Percentiles rank a stretch among this genome's conserved stretches.
Conservation (phyloP, 1,140 invertebrate genomes). For the Ditylenchus dipsaci region DNA sequence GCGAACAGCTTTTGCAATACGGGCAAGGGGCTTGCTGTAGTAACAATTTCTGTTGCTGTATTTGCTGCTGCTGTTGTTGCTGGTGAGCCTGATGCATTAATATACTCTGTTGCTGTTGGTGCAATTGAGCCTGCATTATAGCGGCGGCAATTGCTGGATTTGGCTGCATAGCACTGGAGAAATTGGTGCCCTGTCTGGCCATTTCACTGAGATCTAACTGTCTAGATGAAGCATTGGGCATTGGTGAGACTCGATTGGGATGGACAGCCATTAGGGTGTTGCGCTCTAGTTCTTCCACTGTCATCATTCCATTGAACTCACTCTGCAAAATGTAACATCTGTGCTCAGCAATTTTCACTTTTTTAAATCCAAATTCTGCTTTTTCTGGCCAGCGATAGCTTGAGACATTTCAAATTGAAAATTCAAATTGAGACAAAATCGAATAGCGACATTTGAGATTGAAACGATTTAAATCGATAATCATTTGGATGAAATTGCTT, state of each 20-base stretch:
- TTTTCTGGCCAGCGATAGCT: no score
- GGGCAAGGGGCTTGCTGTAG: neutral
- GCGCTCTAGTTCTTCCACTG: constrained; percentile 5
- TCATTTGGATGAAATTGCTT: no score
- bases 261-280: neutral
- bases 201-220: neutral
- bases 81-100: neutral
- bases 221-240: neutral
- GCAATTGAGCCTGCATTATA: neutral
- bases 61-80: neutral
- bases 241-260: neutral
- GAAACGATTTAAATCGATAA: no score
- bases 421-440: no score
- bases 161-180: neutral
- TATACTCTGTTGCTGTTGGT: neutral
- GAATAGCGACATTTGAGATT: no score
- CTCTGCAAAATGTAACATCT: neutral
- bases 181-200: neutral
- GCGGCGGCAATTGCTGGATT: neutral
- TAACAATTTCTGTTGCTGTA: neutral
- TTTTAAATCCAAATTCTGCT: no score
- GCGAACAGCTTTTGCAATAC: neutral
- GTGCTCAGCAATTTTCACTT: no score
- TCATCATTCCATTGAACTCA: constrained; percentile 4
- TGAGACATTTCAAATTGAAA: no score